Evolutionary conservation across 2,113 vertebrate genomes (phyloP), one percentile per base, ranked within the genome.

Genomic region (Rhinogobius similis): DNA sequence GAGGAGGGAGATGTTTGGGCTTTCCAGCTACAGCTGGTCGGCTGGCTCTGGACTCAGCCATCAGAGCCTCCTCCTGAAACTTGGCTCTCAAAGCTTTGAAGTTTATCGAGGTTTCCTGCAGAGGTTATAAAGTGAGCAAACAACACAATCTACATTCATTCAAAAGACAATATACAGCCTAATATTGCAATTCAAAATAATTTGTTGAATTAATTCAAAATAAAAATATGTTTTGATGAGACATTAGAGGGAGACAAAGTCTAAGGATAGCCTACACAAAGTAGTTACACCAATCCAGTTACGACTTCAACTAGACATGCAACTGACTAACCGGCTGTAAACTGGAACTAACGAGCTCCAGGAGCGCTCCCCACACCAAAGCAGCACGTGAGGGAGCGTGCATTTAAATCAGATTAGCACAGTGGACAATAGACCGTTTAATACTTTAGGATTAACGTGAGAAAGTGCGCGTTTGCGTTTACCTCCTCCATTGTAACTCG

Each of bases 71-170:
- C 66, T 91, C 91, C 70, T 93, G 92, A 85, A 93, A 93, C 78
- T 86, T 93, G 65, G 92, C 92, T 61, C 89, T 84, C 62, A 93
- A 73, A 41, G 92, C 92, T 87, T 88, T 91, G 81, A 93, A 82
- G 65, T 77, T 86, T 53, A 85, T 86, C 27, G 63, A 43, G 53
- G 75, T 77, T 21, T 91, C 84, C 88, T 86, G 10, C 9, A 36
- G 66, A 27, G 14, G 36, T 7, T 26, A 39, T 20, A 7, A 0
- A 55, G 39, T n/a, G 4, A 56, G 38, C 1, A 68, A 5, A 65
- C 5, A 32, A 1, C 11, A 32, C 4, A 48, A 1, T 14, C 16
- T 46, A 7, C 32, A 36, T 1, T 1, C 5, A 36, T 36, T 36
- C 3, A 36, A 36, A 36, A 36, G 1, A 36, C 32, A 3, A 36